Conservation (phyloP, 2,797 vertebrate genomes). For the Liasis olivaceus region DNA sequence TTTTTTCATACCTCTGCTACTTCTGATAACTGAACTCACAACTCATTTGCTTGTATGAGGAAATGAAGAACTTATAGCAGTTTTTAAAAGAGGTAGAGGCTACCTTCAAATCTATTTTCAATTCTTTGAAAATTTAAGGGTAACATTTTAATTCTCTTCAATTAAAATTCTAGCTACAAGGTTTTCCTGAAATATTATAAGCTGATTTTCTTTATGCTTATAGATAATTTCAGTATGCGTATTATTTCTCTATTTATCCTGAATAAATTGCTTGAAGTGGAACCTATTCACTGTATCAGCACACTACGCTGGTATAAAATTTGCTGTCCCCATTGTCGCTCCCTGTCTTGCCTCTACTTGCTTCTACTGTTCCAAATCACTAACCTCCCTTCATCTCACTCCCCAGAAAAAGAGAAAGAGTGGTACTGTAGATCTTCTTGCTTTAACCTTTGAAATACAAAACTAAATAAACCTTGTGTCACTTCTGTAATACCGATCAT, state of each 20-base stretch:
- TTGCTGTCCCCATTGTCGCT: not conserved
- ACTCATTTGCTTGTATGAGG: not conserved
- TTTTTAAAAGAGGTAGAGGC: not conserved
- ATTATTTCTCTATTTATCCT: not conserved
- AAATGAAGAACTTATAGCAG: not conserved
- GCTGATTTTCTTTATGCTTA: not conserved
- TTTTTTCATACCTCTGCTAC: not conserved
- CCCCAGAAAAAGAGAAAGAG: not conserved
- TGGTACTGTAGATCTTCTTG: not conserved
- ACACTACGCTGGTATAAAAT: not conserved
- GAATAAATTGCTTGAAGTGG: not conserved
- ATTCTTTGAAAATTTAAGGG: not conserved
- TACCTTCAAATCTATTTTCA: not conserved
- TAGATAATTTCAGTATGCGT: not conserved
- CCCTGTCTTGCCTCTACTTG: not conserved
- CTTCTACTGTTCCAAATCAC: not conserved
- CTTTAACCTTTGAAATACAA: not conserved
- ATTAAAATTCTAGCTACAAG: not conserved
- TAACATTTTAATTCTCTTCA: not conserved
- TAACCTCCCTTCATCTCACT: not conserved
- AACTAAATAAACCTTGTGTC: not conserved
- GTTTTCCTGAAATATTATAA: slow-evolving; percentile 5
- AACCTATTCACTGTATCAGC: not conserved
- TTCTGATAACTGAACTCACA: not conserved
- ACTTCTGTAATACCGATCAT: not conserved